phyloP scores from a whole-genome alignment of 2,113 vertebrate species.

The Orientallactaga bullata region DNA sequence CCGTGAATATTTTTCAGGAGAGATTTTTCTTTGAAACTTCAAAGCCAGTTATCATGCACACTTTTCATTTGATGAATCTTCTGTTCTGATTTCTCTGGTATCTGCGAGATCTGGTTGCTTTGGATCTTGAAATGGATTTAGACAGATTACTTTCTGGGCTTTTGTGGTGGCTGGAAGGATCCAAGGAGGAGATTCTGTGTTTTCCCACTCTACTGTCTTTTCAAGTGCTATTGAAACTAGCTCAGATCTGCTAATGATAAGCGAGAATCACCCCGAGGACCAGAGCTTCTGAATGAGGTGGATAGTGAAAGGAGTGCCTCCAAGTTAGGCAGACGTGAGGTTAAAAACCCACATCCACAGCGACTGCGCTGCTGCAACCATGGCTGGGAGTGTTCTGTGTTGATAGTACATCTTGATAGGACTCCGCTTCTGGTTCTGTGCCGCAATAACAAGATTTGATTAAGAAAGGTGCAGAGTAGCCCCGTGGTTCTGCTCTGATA shows the following conservation, averaged over 20 bases:
- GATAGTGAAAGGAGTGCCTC: not conserved
- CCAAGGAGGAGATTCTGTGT: not conserved
- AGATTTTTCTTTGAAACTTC: constrained; percentile 52
- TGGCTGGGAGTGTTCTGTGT: constrained; percentile 10
- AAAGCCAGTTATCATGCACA: not conserved
- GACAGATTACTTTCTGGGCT: fast-evolving
- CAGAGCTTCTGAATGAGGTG: constrained; percentile 22
- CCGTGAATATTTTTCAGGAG: not conserved
- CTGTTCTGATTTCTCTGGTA: not conserved
- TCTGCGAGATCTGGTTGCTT: not conserved
- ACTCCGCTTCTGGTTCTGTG: constrained; percentile 45
- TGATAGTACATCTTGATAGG: constrained; percentile 51
- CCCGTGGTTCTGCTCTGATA: not conserved
- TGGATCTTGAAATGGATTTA: fast-evolving
- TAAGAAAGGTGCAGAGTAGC: constrained; percentile 49
- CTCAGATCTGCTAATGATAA: not conserved
- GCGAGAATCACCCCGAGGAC: not conserved
- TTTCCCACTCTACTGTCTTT: not conserved
- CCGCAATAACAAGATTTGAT: constrained; percentile 66
- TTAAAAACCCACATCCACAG: not conserved
- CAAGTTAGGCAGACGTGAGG: not conserved
- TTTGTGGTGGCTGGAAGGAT: not conserved
- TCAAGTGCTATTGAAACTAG: not conserved
- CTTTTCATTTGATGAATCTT: not conserved
- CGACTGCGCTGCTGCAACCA: not conserved